Evolutionary conservation across 2,888 invertebrate genomes (phyloP), one percentile per base, ranked within the genome.

Genomic region (Rhyacophila evoluta): DNA sequence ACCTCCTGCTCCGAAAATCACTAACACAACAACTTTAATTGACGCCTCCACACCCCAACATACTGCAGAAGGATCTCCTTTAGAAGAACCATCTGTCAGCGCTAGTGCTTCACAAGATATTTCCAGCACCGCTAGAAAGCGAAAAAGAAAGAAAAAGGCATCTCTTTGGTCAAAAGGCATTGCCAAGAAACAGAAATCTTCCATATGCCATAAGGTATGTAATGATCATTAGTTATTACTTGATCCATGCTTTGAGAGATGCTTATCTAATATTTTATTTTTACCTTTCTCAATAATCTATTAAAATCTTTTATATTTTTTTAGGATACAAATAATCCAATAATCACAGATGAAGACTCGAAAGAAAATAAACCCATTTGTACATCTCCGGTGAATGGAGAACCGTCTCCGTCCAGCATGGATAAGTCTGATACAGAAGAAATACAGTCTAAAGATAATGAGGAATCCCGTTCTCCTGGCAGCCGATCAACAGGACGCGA

Each of bases 361-460:
- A 90, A 90, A 81, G 90, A 89, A 85, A 90, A 89, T 84, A 89
- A 90, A 83, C 89, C 89, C 6, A 87, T 89, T 41, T 89, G 89
- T 15, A 88, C 89, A 5, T 89, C 89, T 1, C 84, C 89, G 2
- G 85, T 86, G 3, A 88, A 88, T 83, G 88, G 87, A 8, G 11
- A 85, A 11, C 36, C 72, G 3, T 29, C 87, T 0, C 87, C 88
- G 2, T 33, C 68, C 4, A 75, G 68, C 36, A 33, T 37, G 2
- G 79, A 74, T 8, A 77, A 55, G 12, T 55, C 55, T 2, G 55
- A 55, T 19, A 38, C 25, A 0, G 74, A 41, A 10, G 67, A 87
- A 82, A 0, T 1, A 10, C 39, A 39, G 39, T 39, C 39, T 15
- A 39, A 39, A 39, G 15, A 15, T 6, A 39, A 39, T 19, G 15